phyloP scores from a whole-genome alignment of 2,888 invertebrate genomes.

The Ectobius pallidus region DNA sequence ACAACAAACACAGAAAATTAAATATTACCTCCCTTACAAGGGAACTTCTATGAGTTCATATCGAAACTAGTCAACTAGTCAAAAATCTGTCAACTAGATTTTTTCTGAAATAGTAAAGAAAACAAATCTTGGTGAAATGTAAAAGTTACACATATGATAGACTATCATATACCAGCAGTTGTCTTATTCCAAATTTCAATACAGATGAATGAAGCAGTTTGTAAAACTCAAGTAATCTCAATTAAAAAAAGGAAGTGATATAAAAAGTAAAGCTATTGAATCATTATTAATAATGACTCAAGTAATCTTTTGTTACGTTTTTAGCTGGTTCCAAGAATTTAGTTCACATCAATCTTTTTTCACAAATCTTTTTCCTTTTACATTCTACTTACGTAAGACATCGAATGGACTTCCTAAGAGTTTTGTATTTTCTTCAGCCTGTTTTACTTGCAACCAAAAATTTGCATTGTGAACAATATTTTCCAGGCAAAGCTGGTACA shows the following conservation, averaged over 20 bases:
- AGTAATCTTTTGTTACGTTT: no score
- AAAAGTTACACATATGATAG: not conserved
- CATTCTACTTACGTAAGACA: not conserved
- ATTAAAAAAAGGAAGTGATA: no score
- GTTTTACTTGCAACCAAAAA: slow-evolving; percentile 40
- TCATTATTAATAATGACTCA: no score
- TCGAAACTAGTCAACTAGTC: not conserved
- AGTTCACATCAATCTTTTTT: no score
- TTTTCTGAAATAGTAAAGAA: not conserved
- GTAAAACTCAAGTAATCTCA: no score
- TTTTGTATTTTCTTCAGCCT: slow-evolving; percentile 33
- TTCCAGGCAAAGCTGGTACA: slow-evolving; percentile 43
- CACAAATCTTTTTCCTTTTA: no score
- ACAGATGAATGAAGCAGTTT: no score
- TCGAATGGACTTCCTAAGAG: slow-evolving; percentile 41
- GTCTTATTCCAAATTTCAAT: no score
- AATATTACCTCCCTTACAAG: not conserved
- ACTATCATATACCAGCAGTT: not conserved
- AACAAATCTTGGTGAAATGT: not conserved
- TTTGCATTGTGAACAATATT: slow-evolving; percentile 41
- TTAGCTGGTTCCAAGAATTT: no score
- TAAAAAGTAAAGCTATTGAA: no score
- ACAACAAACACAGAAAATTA: not conserved
- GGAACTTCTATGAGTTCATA: not conserved
- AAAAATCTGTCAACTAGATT: not conserved